Conservation (phyloP, 2,888 invertebrate species). For the Mesorhabditis spiculigera region DNA sequence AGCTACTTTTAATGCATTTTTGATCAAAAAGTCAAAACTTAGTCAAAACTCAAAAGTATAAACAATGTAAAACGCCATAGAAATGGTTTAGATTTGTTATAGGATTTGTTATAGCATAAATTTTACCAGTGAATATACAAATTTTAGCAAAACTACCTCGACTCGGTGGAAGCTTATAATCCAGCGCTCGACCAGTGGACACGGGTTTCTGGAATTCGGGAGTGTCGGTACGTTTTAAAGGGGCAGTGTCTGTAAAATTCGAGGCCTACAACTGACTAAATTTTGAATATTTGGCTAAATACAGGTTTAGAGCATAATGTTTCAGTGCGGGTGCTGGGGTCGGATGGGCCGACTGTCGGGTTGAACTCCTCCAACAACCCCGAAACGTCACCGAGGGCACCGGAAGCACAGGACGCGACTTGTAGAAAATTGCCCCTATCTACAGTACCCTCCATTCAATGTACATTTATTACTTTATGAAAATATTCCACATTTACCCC, state of each 20-base stretch:
- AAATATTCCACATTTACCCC: no score
- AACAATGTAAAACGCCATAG: no score
- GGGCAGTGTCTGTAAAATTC: not conserved
- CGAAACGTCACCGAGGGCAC: not conserved
- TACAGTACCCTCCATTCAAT: no score
- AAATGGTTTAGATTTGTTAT: no score
- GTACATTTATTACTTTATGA: no score
- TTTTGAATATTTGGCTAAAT: not conserved
- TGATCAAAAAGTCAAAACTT: no score
- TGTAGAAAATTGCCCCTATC: no score
- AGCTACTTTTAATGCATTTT: no score
- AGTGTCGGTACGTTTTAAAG: constrained; percentile 16
- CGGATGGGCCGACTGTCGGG: constrained; percentile 41
- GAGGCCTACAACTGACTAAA: not conserved
- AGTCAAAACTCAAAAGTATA: no score
- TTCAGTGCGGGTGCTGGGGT: constrained; percentile 57
- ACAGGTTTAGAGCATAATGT: not conserved
- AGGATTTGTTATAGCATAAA: no score
- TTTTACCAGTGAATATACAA: no score
- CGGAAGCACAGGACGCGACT: not conserved
- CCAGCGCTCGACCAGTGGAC: constrained; percentile 58
- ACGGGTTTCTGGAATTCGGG: constrained; percentile 56
- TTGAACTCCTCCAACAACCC: not conserved
- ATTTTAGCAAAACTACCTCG: constrained; percentile 29
- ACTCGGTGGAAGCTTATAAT: constrained; percentile 54